Percentiles rank a stretch among this genome's conserved stretches.
Conservation (phyloP, 2,888 invertebrate genomes). For the Dasysyrphus tricinctus region DNA sequence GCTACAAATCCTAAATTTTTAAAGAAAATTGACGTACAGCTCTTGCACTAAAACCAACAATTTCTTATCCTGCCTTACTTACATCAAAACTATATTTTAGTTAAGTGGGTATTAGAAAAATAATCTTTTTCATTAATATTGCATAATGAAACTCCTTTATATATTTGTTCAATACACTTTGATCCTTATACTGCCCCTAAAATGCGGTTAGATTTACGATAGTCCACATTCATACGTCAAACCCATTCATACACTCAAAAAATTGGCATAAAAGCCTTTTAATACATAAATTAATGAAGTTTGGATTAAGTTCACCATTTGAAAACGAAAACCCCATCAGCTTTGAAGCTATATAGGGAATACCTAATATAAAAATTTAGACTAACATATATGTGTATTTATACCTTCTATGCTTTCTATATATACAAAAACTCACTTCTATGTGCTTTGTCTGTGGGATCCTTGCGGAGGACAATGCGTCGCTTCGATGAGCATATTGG, state of each 20-base stretch:
- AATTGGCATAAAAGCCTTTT: slow-evolving; percentile 6
- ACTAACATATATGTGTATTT: not conserved
- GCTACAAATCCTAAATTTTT: too few relatives aligned
- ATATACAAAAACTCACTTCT: slow-evolving; percentile 87
- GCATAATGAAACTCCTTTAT: not conserved
- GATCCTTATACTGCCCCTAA: not conserved
- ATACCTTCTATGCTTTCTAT: not conserved
- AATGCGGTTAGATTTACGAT: not conserved
- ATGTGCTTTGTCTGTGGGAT: slow-evolving; percentile 93
- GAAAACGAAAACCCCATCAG: not conserved
- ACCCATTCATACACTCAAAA: not conserved
- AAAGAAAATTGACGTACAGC: too few relatives aligned
- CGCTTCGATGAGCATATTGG: slow-evolving; percentile 87
- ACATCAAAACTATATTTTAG: not conserved
- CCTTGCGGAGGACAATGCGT: slow-evolving; percentile 89
- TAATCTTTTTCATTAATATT: not conserved
- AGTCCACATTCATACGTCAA: not conserved
- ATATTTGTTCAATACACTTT: too few relatives aligned
- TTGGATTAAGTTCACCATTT: slow-evolving; percentile 24
- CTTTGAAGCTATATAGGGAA: not conserved
- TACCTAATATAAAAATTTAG: slow-evolving; percentile 20
- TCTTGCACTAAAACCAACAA: too few relatives aligned
- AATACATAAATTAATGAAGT: slow-evolving; percentile 34
- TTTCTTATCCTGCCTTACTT: too few relatives aligned
- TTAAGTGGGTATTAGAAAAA: not conserved